These are phyloP conservation scores for Drosophila bocki DNA, from an alignment of 1,140 invertebrate genomes.

Conservation along the genomic window DNA sequence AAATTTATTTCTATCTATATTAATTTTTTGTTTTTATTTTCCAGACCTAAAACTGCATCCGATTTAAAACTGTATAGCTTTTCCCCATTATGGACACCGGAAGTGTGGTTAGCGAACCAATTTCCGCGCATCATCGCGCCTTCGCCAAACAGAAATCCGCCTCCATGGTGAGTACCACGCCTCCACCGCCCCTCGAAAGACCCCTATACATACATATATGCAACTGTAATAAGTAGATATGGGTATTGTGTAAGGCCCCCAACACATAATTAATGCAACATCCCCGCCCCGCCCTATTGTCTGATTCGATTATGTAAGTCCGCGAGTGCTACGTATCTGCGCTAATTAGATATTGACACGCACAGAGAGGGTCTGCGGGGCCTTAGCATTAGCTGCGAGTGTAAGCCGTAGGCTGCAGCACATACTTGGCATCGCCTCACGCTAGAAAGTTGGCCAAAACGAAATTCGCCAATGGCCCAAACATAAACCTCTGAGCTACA, in stretches of 20 bases:
- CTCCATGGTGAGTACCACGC: conserved; percentile 76
- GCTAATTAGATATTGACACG: conserved; percentile 72
- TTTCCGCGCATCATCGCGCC: conserved; percentile 84
- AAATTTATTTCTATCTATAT: too few relatives aligned
- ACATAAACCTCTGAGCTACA: conserved; percentile 33
- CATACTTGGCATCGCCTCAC: conserved; percentile 75
- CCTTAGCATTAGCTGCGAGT: conserved; percentile 6
- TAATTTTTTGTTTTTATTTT: conserved; percentile 24
- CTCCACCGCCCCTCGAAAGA: not conserved
- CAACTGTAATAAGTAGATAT: conserved; percentile 13
- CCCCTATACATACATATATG: not conserved
- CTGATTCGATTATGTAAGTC: conserved; percentile 74
- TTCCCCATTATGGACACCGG: conserved; percentile 72
- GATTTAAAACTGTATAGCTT: not conserved
- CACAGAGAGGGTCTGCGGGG: conserved; percentile 30
- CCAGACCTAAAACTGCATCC: conserved; percentile 24
- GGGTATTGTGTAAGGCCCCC: conserved; percentile 30
- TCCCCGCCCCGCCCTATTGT: conserved; percentile 52
- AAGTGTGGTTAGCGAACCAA: conserved; percentile 84
- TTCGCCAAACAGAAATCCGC: conserved; percentile 84
- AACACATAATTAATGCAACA: conserved; percentile 52
- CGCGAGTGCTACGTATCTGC: conserved; percentile 47
- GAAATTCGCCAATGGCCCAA: conserved; percentile 61
- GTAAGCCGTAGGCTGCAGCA: conserved; percentile 9
- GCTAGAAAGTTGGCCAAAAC: conserved; percentile 79